Conservation (phyloP, 2,797 vertebrate species). For the Sebastes nivosus region DNA sequence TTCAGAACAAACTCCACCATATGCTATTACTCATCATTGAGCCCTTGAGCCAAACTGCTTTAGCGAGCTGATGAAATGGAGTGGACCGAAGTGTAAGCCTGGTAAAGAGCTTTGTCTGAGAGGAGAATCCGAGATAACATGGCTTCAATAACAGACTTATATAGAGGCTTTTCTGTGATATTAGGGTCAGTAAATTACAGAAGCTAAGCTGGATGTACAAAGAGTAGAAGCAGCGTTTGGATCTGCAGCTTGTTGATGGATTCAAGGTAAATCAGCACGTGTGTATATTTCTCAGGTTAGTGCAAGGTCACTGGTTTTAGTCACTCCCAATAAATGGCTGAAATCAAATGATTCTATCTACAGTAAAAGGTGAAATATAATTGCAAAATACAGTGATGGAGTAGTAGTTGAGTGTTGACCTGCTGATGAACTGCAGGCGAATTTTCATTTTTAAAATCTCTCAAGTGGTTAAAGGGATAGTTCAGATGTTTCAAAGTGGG, state of each 20-base stretch:
- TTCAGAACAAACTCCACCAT: conserved; percentile 27
- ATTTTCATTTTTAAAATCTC: not conserved
- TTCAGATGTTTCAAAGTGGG: no score
- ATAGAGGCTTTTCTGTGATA: conserved; percentile 28
- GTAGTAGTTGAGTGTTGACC: not conserved
- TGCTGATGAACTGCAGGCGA: not conserved
- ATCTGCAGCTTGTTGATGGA: not conserved
- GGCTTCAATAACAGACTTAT: conserved; percentile 36
- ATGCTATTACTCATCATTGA: conserved; percentile 36
- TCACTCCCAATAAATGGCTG: not conserved
- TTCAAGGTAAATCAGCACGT: not conserved
- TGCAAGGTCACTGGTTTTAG: not conserved
- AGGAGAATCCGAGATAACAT: conserved; percentile 19
- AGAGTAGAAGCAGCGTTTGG: not conserved
- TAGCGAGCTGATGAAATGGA: conserved; percentile 48
- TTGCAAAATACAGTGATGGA: not conserved
- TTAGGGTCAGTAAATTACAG: conserved; percentile 36
- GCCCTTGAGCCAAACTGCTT: conserved; percentile 44
- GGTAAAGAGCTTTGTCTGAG: conserved; percentile 51
- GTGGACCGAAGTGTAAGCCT: conserved; percentile 28
- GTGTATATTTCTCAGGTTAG: not conserved
- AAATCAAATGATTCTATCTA: not conserved
- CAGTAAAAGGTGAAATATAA: not conserved
- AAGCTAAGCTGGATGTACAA: not conserved
- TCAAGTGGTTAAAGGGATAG: not conserved